A percentile compares a stretch with the other conserved stretches of the same genome.
phyloP scores from a whole-genome alignment of 2,113 vertebrate species.

The Hypomesus transpacificus region DNA sequence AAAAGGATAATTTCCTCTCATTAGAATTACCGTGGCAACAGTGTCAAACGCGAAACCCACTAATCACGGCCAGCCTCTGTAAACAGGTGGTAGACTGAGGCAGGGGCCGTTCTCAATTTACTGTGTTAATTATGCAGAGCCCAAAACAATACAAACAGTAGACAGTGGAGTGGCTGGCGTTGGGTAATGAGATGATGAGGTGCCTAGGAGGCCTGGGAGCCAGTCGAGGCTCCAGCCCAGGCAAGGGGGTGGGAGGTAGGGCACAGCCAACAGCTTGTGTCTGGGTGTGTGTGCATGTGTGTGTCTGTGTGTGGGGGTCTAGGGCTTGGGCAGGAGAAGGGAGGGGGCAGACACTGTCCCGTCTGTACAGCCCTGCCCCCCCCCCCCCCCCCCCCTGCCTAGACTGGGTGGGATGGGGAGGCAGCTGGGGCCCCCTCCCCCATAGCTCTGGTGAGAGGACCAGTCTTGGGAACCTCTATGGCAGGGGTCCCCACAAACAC shows the following conservation, averaged over 20 bases:
- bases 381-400: constrained; percentile 57
- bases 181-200: constrained; percentile 72
- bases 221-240: constrained; percentile 24
- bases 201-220: constrained; percentile 45
- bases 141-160: constrained; percentile 73
- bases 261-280: constrained; percentile 63
- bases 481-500: constrained; percentile 56
- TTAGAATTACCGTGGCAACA: constrained; percentile 46
- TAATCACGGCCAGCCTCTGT: constrained; percentile 55
- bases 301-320: constrained; percentile 48
- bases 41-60: constrained; percentile 49
- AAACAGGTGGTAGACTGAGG: constrained; percentile 73
- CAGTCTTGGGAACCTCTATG: constrained; percentile 72
- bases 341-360: constrained; percentile 63
- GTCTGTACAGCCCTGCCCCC: constrained; percentile 61
- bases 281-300: constrained; percentile 47
- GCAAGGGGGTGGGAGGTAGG: constrained; percentile 45
- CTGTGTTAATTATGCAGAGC: constrained; percentile 76
- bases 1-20: constrained; percentile 21
- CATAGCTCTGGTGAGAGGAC: constrained; percentile 55
- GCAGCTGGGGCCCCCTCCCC: constrained; percentile 74
- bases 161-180: constrained; percentile 70
- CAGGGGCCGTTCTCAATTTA: constrained; percentile 59
- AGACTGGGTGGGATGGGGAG: constrained; percentile 47
- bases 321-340: constrained; percentile 48